Conservation (phyloP, 2,888 invertebrate genomes). For the Stenurella melanura region DNA sequence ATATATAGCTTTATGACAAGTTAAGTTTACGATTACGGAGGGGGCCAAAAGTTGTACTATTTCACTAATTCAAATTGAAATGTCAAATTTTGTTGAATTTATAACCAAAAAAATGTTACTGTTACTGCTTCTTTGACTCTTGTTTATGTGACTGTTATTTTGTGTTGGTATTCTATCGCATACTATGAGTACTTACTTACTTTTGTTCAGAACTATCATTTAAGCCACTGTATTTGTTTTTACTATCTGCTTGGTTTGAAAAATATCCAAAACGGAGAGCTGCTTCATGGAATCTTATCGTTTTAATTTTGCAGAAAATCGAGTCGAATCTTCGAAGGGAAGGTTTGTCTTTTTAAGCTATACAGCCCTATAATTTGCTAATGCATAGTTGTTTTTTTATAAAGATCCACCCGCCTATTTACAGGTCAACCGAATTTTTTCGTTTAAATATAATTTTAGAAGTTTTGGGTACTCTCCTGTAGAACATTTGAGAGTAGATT, state of each 20-base stretch:
- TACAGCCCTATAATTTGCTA: constrained; percentile 48
- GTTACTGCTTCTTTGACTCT: background rate
- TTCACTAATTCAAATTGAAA: too few relatives aligned
- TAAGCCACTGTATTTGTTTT: background rate
- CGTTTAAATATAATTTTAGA: constrained; percentile 5
- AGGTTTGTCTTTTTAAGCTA: constrained; percentile 70
- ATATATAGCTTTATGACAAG: too few relatives aligned
- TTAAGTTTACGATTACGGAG: too few relatives aligned
- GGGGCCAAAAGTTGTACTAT: too few relatives aligned
- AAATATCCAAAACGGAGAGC: background rate
- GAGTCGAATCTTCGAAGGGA: constrained; percentile 72
- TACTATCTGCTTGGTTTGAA: background rate
- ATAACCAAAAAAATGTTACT: background rate
- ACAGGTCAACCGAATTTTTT: background rate
- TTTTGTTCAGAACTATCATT: background rate
- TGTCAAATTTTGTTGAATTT: too few relatives aligned
- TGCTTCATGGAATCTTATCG: constrained; percentile 39
- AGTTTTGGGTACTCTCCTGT: background rate
- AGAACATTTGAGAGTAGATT: background rate
- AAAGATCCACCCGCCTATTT: constrained; percentile 3
- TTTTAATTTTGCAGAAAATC: constrained; percentile 73
- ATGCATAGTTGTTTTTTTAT: constrained; percentile 47
- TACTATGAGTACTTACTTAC: background rate
- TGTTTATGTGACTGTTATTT: background rate
- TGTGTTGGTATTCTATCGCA: background rate